phyloP scores from a whole-genome alignment of 2,888 invertebrate species.

The Melinaea marsaeus region DNA sequence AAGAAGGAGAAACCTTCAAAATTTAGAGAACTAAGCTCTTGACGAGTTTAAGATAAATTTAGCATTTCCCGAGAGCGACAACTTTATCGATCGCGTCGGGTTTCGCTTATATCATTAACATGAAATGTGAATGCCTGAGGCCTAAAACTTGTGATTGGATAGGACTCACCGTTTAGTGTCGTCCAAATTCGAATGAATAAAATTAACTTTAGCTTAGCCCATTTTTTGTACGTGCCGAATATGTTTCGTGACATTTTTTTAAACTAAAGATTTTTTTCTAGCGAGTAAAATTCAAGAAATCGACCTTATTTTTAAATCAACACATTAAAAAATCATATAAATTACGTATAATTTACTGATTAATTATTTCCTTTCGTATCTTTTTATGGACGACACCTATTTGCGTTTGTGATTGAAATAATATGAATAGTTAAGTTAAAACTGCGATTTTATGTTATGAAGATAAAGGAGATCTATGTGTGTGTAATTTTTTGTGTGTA shows the following conservation, averaged over 20 bases:
- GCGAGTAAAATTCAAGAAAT: no score
- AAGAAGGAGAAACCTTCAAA: not conserved
- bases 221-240: not conserved
- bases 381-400: no score
- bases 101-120: slow-evolving; percentile 8
- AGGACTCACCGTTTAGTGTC: not conserved
- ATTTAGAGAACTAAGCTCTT: slow-evolving; percentile 6
- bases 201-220: not conserved
- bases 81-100: slow-evolving; percentile 22
- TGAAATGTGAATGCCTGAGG: slow-evolving; percentile 3
- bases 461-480: not conserved
- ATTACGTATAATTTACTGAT: no score
- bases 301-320: no score
- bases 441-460: not conserved
- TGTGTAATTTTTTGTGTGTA: not conserved
- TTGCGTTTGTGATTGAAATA: no score
- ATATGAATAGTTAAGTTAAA: not conserved
- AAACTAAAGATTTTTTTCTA: no score
- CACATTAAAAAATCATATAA: no score
- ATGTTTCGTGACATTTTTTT: not conserved
- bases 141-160: slow-evolving; percentile 6
- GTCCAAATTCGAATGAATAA: slow-evolving; percentile 1
- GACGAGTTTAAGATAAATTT: slow-evolving; percentile 18
- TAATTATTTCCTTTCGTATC: no score
- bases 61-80: slow-evolving; percentile 18